phyloP scores from a whole-genome alignment of 2,113 vertebrate species.

The Hypocryptadius cinnamomeus region DNA sequence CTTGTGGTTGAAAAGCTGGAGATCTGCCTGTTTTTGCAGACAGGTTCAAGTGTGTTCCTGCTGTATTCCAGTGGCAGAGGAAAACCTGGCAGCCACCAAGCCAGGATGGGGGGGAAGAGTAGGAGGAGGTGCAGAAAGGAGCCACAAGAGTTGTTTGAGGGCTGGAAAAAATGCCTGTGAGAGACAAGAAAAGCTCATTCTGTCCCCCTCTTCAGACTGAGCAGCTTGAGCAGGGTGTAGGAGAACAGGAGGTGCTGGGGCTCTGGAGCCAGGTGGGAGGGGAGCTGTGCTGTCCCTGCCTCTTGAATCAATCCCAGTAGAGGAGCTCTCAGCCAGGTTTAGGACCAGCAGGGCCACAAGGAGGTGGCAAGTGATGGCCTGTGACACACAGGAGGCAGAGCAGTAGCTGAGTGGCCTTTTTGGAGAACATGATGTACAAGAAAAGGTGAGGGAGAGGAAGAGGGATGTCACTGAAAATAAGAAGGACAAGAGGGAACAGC shows the following conservation, averaged over 20 bases:
- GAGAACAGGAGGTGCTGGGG: background rate
- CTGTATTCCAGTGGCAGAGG: background rate
- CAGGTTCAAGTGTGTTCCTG: background rate
- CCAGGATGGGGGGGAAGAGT: background rate
- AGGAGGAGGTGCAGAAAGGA: background rate
- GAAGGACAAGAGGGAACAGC: background rate
- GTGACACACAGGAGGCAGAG: background rate
- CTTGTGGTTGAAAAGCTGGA: background rate
- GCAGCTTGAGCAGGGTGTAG: background rate
- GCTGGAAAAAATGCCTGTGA: background rate
- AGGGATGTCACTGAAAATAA: background rate
- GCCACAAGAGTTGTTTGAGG: background rate
- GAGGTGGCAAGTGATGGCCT: background rate
- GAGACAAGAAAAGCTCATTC: background rate
- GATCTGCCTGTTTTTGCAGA: background rate
- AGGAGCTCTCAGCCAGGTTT: background rate
- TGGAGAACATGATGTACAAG: background rate
- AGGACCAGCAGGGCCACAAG: fast-evolving
- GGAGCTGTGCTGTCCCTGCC: background rate
- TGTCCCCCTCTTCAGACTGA: background rate
- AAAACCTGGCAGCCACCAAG: background rate
- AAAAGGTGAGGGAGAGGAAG: background rate
- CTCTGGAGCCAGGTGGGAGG: background rate
- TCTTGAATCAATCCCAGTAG: background rate
- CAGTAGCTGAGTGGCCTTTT: background rate